Base-by-base conservation (phyloP, 1,140 invertebrate species). In the Carposina sasakii region DNA sequence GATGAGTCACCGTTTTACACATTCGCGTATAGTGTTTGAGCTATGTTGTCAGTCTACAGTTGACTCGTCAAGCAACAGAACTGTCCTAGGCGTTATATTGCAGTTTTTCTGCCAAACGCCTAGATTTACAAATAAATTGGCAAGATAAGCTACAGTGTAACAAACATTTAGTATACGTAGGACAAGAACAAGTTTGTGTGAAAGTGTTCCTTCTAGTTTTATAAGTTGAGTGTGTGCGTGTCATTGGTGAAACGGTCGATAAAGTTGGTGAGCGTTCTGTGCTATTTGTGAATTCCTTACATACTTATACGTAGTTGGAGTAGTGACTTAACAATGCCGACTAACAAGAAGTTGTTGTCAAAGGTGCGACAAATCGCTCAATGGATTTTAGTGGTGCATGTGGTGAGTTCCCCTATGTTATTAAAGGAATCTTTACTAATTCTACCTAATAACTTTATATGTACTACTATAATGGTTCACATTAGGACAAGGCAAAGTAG, bases 1-100 rank as follows among this genome's bases (percentile, higher is more conserved):
- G 79, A 81, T 83, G 79, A 83, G 79, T 83, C 79, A 83, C 79
- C 77, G 71, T 81, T 83, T 79, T 81, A 83, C 79, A 83, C 79
- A 83, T 81, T 83, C 76, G 79, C 79, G 79, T 83, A 76, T 76
- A 79, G 79, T 77, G 74, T 83, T 83, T 79, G 74, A 77, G 72
- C 74, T 59, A 72, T 79, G 77, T 83, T 83, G 79, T 83, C 79
- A 83, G 79, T 83, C 73, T 76, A 74, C 73, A 71, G 76, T 83
- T 71, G 68, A 71, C 71, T 81, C 72, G 71, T 75, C 69, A 76
- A 82, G 76, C 71, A 71, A 76, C 61, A 56, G 59, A 66, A 65
- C 65, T 56, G 63, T 81, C 69, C 67, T 68, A 74, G 67, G 71
- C 66, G 76, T 81, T 67, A 79, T 76, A 78, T 64, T 65, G 79